Percentiles rank a stretch among this genome's conserved stretches.
Evolutionary conservation across 1,140 invertebrate species (phyloP).

Genomic region (Cydia pomonella): DNA sequence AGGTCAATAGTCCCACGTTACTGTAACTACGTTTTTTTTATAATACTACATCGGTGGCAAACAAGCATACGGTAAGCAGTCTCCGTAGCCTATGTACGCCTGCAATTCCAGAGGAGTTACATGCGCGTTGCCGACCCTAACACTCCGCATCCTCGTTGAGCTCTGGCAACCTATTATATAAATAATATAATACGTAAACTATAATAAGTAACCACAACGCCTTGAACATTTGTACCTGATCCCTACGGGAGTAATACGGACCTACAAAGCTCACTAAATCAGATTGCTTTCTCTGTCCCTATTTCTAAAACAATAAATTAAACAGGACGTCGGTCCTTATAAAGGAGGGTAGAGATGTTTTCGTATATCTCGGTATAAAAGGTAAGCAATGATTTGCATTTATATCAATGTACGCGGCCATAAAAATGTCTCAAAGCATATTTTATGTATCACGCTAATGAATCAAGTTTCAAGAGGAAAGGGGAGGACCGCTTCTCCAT

Average conservation of each 20-base stretch:
- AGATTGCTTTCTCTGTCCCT: constrained; percentile 30
- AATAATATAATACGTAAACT: too few relatives aligned
- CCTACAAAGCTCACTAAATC: constrained; percentile 24
- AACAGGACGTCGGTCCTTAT: constrained; percentile 10
- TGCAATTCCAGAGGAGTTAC: too few relatives aligned
- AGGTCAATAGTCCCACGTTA: neutral
- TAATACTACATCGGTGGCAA: too few relatives aligned
- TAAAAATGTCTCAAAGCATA: neutral
- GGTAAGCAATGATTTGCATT: neutral
- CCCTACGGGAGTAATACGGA: constrained; percentile 13
- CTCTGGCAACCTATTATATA: too few relatives aligned
- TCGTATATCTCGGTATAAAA: neutral
- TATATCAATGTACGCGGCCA: neutral
- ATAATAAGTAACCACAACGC: constrained; percentile 10
- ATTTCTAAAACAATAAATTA: constrained; percentile 29
- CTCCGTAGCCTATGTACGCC: too few relatives aligned
- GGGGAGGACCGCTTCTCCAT: too few relatives aligned
- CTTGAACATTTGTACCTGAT: constrained; percentile 22
- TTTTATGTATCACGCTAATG: neutral
- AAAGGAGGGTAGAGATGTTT: constrained; percentile 1
- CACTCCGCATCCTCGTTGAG: too few relatives aligned
- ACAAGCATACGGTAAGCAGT: too few relatives aligned
- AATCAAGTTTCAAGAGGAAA: neutral
- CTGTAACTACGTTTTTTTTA: constrained; percentile 19
- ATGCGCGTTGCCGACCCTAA: too few relatives aligned